Evolutionary conservation across 2,113 vertebrate species (phyloP).

Genomic region (Pardalotus punctatus): DNA sequence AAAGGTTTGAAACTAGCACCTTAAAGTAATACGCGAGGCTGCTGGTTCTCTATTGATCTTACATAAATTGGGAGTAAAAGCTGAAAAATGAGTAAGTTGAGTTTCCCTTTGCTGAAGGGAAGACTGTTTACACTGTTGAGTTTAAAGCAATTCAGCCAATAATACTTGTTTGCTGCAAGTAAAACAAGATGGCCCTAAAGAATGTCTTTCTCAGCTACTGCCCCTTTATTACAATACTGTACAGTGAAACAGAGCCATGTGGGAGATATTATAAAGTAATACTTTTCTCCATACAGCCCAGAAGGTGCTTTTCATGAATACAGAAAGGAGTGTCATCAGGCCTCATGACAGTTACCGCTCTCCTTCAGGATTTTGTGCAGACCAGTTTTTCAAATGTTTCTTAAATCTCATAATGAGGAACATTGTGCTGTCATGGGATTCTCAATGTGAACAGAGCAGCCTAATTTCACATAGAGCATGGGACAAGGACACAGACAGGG

Average conservation of each 20-base stretch:
- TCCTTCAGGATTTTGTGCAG: background rate
- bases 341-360: background rate
- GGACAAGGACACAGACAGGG: background rate
- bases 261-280: background rate
- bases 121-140: background rate
- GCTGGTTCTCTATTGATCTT: background rate
- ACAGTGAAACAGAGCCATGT: background rate
- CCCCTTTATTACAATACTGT: background rate
- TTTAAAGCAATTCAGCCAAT: background rate
- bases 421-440: background rate
- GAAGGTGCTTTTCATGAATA: background rate
- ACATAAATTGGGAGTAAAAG: background rate
- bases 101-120: background rate
- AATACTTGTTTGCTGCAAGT: background rate
- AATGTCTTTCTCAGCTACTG: background rate
- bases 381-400: background rate
- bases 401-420: background rate
- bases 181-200: background rate
- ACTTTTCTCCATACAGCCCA: background rate
- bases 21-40: background rate
- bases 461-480: background rate
- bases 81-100: background rate
- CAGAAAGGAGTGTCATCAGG: background rate
- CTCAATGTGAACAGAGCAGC: background rate
- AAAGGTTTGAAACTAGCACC: background rate